phyloP scores from a whole-genome alignment of 2,888 invertebrate species.

The Polyploca ridens region DNA sequence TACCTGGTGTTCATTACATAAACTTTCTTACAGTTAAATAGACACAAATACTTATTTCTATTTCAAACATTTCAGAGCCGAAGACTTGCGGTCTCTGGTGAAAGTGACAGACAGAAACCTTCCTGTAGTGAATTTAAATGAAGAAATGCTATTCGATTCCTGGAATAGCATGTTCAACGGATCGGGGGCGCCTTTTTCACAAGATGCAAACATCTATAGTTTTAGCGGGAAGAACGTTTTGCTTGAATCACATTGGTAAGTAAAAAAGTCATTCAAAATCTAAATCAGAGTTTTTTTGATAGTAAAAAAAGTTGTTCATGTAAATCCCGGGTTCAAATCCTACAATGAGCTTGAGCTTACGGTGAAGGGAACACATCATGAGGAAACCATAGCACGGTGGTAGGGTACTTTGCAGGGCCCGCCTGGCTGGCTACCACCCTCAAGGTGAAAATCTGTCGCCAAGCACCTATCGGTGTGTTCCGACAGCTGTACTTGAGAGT shows the following conservation, averaged over 20 bases:
- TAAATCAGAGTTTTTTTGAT: too few relatives aligned
- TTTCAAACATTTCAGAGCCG: conserved; percentile 41
- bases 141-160: conserved; percentile 60
- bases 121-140: conserved; percentile 59
- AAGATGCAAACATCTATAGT: conserved; percentile 55
- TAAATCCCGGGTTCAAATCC: too few relatives aligned
- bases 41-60: conserved; percentile 7
- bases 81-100: conserved; percentile 49
- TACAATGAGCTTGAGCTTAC: too few relatives aligned
- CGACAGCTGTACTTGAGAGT: too few relatives aligned
- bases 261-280: background rate
- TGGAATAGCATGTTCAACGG: conserved; percentile 69
- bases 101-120: conserved; percentile 39
- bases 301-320: too few relatives aligned
- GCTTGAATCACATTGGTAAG: conserved; percentile 65
- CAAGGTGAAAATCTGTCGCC: too few relatives aligned
- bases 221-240: conserved; percentile 64
- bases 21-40: conserved; percentile 8
- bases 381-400: too few relatives aligned
- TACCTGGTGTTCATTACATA: too few relatives aligned
- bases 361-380: too few relatives aligned
- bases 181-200: conserved; percentile 44
- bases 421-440: too few relatives aligned
- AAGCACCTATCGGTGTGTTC: too few relatives aligned
- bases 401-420: too few relatives aligned